These are phyloP conservation scores for Hanleya hanleyi DNA, from an alignment of 2,888 invertebrate species.

Conservation along the genomic window DNA sequence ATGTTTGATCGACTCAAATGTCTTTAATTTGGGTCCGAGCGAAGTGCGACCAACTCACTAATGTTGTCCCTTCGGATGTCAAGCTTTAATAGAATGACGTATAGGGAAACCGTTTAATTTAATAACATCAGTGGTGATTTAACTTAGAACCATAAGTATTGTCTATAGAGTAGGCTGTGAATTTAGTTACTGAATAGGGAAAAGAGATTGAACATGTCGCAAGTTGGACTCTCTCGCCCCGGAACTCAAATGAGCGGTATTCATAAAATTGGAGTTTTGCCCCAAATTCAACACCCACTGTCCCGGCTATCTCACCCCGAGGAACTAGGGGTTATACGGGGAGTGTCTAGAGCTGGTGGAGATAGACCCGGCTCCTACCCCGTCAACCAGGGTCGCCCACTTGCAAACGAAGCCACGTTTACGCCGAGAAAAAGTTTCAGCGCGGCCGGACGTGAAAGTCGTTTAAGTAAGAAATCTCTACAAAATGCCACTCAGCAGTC, in stretches of 20 bases:
- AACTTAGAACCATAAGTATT: too few relatives aligned
- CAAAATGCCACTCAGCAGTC: slow-evolving; percentile 25
- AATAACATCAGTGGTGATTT: too few relatives aligned
- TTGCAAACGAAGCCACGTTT: slow-evolving; percentile 57
- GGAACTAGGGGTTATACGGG: slow-evolving; percentile 60
- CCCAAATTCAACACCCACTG: slow-evolving; percentile 68
- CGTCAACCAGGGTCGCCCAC: slow-evolving; percentile 52
- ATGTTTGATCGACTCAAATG: too few relatives aligned
- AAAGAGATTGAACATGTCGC: slow-evolving; percentile 61
- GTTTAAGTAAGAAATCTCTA: slow-evolving; percentile 33
- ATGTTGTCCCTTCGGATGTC: too few relatives aligned
- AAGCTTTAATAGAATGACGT: too few relatives aligned
- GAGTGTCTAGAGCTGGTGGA: slow-evolving; percentile 58
- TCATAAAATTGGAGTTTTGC: slow-evolving; percentile 50
- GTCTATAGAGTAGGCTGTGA: too few relatives aligned
- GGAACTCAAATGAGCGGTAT: slow-evolving; percentile 44
- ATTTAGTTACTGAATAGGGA: too few relatives aligned
- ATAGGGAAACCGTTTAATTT: too few relatives aligned
- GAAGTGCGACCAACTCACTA: too few relatives aligned
- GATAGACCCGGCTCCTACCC: slow-evolving; percentile 42
- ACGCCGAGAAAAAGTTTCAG: slow-evolving; percentile 52
- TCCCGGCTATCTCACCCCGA: slow-evolving; percentile 65
- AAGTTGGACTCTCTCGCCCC: slow-evolving; percentile 52
- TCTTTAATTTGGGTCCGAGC: too few relatives aligned
- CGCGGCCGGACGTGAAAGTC: slow-evolving; percentile 48